These are phyloP conservation scores for Corythornis madagascariensis DNA, from an alignment of 2,113 vertebrate species.

Conservation along the genomic window DNA sequence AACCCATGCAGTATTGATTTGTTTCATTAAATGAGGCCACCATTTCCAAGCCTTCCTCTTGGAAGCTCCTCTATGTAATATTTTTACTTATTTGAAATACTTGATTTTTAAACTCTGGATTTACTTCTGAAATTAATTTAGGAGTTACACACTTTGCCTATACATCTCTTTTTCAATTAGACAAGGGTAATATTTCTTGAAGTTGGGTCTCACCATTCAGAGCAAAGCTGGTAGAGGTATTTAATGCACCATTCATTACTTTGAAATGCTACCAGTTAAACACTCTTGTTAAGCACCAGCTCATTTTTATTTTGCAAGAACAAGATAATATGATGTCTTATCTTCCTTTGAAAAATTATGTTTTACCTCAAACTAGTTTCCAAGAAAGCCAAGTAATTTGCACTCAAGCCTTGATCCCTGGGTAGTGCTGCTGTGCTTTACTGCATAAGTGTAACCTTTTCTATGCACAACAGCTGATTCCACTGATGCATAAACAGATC, in stretches of 20 bases:
- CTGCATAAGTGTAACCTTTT: neutral
- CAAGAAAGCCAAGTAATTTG: neutral
- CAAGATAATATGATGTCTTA: neutral
- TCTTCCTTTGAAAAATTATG: neutral
- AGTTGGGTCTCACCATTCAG: neutral
- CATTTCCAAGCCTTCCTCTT: accelerated
- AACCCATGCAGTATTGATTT: accelerated
- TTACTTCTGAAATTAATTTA: neutral
- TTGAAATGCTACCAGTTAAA: neutral
- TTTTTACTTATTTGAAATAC: neutral
- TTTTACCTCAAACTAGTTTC: neutral
- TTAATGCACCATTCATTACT: neutral
- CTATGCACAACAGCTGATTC: neutral
- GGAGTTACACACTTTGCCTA: neutral
- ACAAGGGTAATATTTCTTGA: neutral
- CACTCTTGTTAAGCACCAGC: neutral
- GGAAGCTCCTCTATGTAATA: neutral
- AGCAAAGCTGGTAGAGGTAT: neutral
- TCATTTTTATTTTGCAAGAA: neutral
- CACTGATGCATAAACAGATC: neutral
- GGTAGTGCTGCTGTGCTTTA: neutral
- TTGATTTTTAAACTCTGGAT: neutral
- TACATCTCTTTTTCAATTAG: neutral
- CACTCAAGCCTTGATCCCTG: neutral
- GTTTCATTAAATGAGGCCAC: neutral